Conservation (phyloP, 2,113 vertebrate species). For the Anolis sagrei region DNA sequence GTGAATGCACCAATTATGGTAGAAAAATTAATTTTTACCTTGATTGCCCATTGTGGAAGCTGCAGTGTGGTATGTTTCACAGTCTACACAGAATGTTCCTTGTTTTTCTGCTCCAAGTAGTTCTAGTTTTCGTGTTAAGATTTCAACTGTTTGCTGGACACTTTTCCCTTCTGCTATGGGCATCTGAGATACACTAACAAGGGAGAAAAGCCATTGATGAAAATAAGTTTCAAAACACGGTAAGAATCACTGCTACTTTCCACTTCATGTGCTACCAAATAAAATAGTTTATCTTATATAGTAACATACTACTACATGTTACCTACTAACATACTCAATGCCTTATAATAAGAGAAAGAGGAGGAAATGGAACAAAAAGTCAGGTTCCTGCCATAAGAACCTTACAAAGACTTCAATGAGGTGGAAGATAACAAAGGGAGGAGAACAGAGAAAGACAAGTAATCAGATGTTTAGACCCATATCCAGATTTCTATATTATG, state of each 20-base stretch:
- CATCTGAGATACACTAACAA: conserved; percentile 91
- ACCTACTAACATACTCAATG: no score
- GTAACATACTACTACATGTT: background rate
- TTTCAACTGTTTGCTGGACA: conserved; percentile 94
- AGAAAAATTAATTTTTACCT: conserved; percentile 52
- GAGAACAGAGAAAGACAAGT: background rate
- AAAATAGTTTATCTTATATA: background rate
- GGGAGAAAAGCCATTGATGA: background rate
- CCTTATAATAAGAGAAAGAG: background rate
- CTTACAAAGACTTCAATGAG: background rate
- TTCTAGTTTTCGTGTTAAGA: conserved; percentile 91
- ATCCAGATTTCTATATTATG: background rate
- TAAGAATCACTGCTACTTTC: background rate
- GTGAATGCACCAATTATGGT: background rate
- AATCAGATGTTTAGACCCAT: background rate
- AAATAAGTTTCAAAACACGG: background rate
- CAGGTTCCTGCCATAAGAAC: background rate
- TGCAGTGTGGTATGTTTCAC: conserved; percentile 94
- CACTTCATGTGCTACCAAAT: background rate
- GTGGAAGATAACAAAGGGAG: background rate
- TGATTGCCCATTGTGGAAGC: conserved; percentile 82
- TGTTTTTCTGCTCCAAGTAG: conserved; percentile 93
- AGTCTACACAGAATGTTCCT: conserved; percentile 94
- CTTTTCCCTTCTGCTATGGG: conserved; percentile 94
- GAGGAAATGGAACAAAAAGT: background rate